Conservation (phyloP, 2,888 invertebrate genomes). For the Trichogramma dendrolimi region DNA sequence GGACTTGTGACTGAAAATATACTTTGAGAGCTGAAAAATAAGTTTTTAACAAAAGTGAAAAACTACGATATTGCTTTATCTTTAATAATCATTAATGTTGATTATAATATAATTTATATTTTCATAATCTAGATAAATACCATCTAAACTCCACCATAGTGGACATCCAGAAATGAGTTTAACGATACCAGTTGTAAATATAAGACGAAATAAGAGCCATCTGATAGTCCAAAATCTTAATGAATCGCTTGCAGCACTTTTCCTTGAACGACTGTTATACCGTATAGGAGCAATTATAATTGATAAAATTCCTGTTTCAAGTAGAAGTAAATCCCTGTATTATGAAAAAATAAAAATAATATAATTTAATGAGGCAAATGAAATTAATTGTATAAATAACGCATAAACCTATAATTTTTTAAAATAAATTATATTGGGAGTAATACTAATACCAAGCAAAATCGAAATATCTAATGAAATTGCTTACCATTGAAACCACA, state of each 20-base stretch:
- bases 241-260: slow-evolving; percentile 53
- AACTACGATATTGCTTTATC: background rate
- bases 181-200: slow-evolving; percentile 68
- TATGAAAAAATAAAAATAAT: slow-evolving; percentile 14
- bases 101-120: background rate
- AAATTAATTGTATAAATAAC: background rate
- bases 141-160: slow-evolving; percentile 74
- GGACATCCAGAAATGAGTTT: slow-evolving; percentile 70
- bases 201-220: slow-evolving; percentile 70
- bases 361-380: background rate
- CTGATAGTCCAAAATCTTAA: slow-evolving; percentile 66
- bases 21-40: slow-evolving; percentile 57
- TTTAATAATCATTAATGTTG: slow-evolving; percentile 3
- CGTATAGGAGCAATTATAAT: slow-evolving; percentile 65
- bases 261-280: slow-evolving; percentile 50
- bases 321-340: slow-evolving; percentile 65
- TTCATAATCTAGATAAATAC: slow-evolving; percentile 48
- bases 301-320: slow-evolving; percentile 70
- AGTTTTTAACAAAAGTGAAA: slow-evolving; percentile 4
- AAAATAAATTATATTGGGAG: slow-evolving; percentile 29
- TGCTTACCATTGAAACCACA: slow-evolving; percentile 69
- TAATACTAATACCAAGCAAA: background rate
- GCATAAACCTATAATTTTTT: background rate
- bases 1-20: slow-evolving; percentile 71
- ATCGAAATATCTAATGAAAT: background rate